Conservation (phyloP, 1,140 invertebrate genomes). For the Ostrea edulis region DNA sequence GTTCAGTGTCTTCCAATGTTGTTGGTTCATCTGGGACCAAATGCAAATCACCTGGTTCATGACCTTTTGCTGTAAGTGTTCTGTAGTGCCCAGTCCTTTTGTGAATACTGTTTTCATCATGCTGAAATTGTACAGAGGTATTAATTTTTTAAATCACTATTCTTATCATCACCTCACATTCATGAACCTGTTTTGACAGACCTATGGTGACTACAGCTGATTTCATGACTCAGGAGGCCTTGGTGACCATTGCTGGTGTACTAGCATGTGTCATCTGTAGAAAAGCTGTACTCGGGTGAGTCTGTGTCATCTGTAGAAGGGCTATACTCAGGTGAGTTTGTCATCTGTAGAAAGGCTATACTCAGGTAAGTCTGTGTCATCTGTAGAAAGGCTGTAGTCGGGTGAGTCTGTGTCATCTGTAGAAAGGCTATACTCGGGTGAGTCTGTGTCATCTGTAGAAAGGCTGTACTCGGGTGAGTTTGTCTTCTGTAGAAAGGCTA, state of each 20-base stretch:
- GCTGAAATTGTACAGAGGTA: not conserved
- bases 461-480: not conserved
- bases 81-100: not conserved
- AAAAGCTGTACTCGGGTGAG: constrained; percentile 62
- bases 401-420: too few species aligned
- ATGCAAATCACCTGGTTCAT: constrained; percentile 69
- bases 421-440: constrained; percentile 46
- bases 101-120: not conserved
- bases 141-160: not conserved
- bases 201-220: constrained; percentile 52
- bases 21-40: constrained; percentile 66
- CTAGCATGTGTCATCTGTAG: constrained; percentile 67
- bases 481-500: constrained; percentile 65
- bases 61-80: constrained; percentile 68
- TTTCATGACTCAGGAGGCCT: constrained; percentile 43
- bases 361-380: constrained; percentile 61
- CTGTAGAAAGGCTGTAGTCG: constrained; percentile 60
- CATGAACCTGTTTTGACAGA: constrained; percentile 23
- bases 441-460: not conserved
- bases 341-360: too few species aligned
- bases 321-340: constrained; percentile 48
- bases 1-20: constrained; percentile 64
- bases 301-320: too few species aligned
- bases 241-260: constrained; percentile 56
- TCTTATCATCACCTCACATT: too few species aligned